phyloP scores from a whole-genome alignment of 1,140 invertebrate genomes.

The Chrysoperla carnea region DNA sequence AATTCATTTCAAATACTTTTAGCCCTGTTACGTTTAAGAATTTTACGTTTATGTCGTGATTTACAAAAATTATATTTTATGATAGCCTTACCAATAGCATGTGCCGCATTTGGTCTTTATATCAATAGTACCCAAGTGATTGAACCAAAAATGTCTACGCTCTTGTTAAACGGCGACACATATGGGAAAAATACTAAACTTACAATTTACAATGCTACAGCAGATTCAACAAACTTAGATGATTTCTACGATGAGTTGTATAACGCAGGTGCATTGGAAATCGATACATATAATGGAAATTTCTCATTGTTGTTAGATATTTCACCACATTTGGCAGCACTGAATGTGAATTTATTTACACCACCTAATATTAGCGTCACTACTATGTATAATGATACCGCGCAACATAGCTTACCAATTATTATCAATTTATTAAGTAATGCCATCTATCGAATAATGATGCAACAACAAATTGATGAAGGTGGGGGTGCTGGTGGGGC shows the following conservation, averaged over 20 bases:
- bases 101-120: slow-evolving; percentile 46
- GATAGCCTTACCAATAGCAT: slow-evolving; percentile 38
- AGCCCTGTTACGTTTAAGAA: slow-evolving; percentile 31
- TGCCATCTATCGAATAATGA: slow-evolving; percentile 39
- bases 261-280: slow-evolving; percentile 24
- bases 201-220: slow-evolving; percentile 25
- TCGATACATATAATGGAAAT: slow-evolving; percentile 40
- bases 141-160: slow-evolving; percentile 38
- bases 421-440: slow-evolving; percentile 58
- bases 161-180: slow-evolving; percentile 32
- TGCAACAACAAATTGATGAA: no score
- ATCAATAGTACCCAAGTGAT: slow-evolving; percentile 43
- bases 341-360: slow-evolving; percentile 37
- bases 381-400: slow-evolving; percentile 62
- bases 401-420: slow-evolving; percentile 59
- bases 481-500: no score
- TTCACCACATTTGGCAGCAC: slow-evolving; percentile 42
- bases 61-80: slow-evolving; percentile 39
- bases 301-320: slow-evolving; percentile 38
- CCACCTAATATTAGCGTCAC: slow-evolving; percentile 30
- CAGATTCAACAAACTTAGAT: slow-evolving; percentile 16
- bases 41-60: slow-evolving; percentile 32
- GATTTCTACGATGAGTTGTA: slow-evolving; percentile 18
- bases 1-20: slow-evolving; percentile 29
- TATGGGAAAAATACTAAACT: slow-evolving; percentile 29